A percentile compares a stretch with the other conserved stretches of the same genome.
Conservation (phyloP, 2,888 invertebrate species). For the Mesorhabditis belari region DNA sequence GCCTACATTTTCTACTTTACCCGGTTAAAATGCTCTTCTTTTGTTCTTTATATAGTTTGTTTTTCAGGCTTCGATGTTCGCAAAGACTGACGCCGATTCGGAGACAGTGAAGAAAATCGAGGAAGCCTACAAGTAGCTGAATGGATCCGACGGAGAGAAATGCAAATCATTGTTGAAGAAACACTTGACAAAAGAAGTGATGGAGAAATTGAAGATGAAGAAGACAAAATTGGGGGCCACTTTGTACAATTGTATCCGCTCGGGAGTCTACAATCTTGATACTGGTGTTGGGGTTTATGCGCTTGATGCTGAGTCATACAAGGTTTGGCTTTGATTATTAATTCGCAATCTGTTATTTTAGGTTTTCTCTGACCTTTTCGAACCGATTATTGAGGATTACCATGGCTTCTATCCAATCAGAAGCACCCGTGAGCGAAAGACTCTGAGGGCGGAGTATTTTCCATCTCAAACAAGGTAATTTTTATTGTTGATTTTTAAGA, state of each 20-base stretch:
- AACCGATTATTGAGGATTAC: slow-evolving; percentile 91
- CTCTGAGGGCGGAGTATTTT: too few relatives aligned
- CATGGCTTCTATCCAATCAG: slow-evolving; percentile 74
- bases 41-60: too few relatives aligned
- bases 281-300: slow-evolving; percentile 94
- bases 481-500: too few relatives aligned
- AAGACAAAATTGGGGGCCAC: slow-evolving; percentile 87
- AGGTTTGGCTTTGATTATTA: slow-evolving; percentile 61
- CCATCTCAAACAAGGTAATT: too few relatives aligned
- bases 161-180: slow-evolving; percentile 64
- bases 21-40: too few relatives aligned
- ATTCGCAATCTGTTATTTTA: not conserved
- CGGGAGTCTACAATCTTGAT: slow-evolving; percentile 90
- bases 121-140: slow-evolving; percentile 30
- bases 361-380: slow-evolving; percentile 68
- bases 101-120: slow-evolving; percentile 28
- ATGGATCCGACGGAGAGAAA: slow-evolving; percentile 58
- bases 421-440: too few relatives aligned
- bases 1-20: too few relatives aligned
- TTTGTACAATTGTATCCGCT: slow-evolving; percentile 85
- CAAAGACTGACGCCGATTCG: slow-evolving; percentile 15
- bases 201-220: slow-evolving; percentile 70
- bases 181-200: slow-evolving; percentile 41
- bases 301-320: slow-evolving; percentile 89
- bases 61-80: not conserved